Evolutionary conservation across 2,113 vertebrate genomes (phyloP).

Genomic region (Pluvianellus socialis): DNA sequence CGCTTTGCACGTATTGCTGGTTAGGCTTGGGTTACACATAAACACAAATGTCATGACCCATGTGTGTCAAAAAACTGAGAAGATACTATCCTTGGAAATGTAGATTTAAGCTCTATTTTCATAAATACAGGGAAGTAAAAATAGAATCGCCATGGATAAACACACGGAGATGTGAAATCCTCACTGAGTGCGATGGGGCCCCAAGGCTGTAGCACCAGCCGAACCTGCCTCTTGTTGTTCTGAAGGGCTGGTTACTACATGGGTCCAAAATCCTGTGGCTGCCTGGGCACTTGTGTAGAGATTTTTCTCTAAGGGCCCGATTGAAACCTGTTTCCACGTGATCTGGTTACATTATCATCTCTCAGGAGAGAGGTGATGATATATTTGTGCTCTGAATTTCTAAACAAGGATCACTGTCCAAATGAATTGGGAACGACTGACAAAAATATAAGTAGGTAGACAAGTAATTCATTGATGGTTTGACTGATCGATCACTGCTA

Average conservation of each 20-base stretch:
- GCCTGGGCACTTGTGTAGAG: neutral
- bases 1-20: neutral
- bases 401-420: neutral
- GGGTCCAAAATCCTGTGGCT: neutral
- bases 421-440: neutral
- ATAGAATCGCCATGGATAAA: neutral
- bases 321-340: rapidly evolving
- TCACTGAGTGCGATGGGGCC: neutral
- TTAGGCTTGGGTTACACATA: neutral
- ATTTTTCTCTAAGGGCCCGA: neutral
- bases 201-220: neutral
- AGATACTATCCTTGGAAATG: neutral
- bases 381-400: neutral
- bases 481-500: neutral
- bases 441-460: neutral
- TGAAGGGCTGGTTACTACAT: neutral
- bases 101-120: neutral
- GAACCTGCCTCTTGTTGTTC: neutral
- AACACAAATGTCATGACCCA: neutral
- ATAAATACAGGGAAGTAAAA: neutral
- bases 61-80: neutral
- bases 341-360: neutral
- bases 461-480: neutral
- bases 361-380: neutral
- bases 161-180: neutral